These are phyloP conservation scores for Caerostris extrusa DNA, from an alignment of 1,140 invertebrate genomes.

Conservation along the genomic window DNA sequence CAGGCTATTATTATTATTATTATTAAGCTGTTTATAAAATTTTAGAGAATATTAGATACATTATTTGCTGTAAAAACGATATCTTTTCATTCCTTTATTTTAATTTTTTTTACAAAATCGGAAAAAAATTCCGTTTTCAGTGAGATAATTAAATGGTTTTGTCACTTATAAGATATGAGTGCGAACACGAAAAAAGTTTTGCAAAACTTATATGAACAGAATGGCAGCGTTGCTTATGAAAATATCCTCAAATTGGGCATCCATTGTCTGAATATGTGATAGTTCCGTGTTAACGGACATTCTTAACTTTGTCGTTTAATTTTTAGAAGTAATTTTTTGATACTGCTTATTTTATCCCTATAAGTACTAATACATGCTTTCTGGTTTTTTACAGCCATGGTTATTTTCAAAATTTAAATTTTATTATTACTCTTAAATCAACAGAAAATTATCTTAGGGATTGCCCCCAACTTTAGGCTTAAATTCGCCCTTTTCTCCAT, in stretches of 20 bases:
- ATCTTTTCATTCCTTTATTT: no score
- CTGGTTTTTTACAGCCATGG: conserved; percentile 21
- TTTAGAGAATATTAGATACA: no score
- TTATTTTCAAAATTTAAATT: background rate
- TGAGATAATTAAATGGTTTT: no score
- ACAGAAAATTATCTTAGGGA: conserved; percentile 75
- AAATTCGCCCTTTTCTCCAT: conserved; percentile 67
- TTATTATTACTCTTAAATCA: conserved; percentile 38
- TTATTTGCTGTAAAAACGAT: no score
- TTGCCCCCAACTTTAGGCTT: conserved; percentile 76
- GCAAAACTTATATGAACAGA: background rate
- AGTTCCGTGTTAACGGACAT: background rate
- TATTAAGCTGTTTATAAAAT: no score
- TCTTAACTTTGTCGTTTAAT: background rate
- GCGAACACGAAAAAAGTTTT: background rate
- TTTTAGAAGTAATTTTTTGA: background rate
- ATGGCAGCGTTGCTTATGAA: conserved; percentile 8
- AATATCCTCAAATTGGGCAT: conserved; percentile 56
- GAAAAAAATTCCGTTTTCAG: no score
- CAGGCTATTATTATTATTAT: no score
- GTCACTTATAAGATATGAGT: no score
- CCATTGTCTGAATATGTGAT: conserved; percentile 62
- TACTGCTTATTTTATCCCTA: background rate
- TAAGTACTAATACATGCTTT: conserved; percentile 70
- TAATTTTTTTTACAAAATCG: no score